phyloP scores from a whole-genome alignment of 2,888 invertebrate species.

The Xanthorhoe spadicearia region DNA sequence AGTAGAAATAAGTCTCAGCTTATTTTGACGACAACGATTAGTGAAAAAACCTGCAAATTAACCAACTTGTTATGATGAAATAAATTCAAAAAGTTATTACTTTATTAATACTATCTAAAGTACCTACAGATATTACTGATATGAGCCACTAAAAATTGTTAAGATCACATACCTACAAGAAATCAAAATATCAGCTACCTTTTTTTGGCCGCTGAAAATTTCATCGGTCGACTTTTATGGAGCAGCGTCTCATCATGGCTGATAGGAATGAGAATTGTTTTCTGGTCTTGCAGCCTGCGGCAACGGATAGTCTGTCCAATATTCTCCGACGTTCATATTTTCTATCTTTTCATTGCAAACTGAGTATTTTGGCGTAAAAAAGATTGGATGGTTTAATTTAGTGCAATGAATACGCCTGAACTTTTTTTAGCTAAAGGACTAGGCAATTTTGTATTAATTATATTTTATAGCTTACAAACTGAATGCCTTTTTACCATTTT shows the following conservation, averaged over 20 bases:
- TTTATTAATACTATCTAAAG: too few species aligned
- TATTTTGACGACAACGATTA: too few species aligned
- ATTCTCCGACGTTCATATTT: slow-evolving; percentile 35
- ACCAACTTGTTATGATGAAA: too few species aligned
- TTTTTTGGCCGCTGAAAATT: slow-evolving; percentile 43
- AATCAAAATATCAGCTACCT: slow-evolving; percentile 44
- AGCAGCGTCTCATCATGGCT: slow-evolving; percentile 45
- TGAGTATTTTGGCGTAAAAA: slow-evolving; percentile 27
- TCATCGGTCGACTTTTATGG: slow-evolving; percentile 50
- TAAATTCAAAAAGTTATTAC: too few species aligned
- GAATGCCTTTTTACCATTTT: too few species aligned
- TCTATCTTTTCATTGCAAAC: slow-evolving; percentile 34
- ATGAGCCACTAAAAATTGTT: background rate
- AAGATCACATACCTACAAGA: slow-evolving; percentile 25
- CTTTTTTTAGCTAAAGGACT: background rate
- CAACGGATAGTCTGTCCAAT: slow-evolving; percentile 37
- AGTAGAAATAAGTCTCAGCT: too few species aligned
- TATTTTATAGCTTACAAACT: background rate
- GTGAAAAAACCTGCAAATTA: too few species aligned
- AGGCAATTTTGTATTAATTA: background rate
- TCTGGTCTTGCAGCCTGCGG: slow-evolving; percentile 39
- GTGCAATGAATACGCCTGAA: background rate
- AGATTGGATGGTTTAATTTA: slow-evolving; percentile 25
- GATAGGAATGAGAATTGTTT: slow-evolving; percentile 45
- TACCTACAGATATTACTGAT: too few species aligned